phyloP scores from a whole-genome alignment of 2,113 vertebrate species.

The Charadrius vociferus region DNA sequence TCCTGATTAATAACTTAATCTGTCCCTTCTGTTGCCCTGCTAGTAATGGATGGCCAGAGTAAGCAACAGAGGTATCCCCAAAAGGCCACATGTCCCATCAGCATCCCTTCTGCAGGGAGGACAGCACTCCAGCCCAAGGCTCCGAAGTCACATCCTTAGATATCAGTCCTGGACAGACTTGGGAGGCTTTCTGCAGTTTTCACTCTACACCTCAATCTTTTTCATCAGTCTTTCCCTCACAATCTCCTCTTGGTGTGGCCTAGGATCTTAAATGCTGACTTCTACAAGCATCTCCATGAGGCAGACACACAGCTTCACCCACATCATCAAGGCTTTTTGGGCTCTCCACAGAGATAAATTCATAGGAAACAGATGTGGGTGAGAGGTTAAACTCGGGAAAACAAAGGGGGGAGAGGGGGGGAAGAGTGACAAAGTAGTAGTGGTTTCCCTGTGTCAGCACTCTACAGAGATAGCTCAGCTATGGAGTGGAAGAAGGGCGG shows the following conservation, averaged over 20 bases:
- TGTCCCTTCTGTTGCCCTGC: not conserved
- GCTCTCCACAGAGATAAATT: not conserved
- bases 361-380: constrained; percentile 68
- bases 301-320: not conserved
- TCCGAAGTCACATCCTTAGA: not conserved
- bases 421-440: constrained; percentile 13
- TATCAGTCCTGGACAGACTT: not conserved
- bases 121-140: not conserved
- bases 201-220: not conserved
- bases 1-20: not conserved
- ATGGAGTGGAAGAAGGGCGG: not conserved
- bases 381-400: constrained; percentile 52
- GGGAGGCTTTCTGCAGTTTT: not conserved
- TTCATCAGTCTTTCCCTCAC: not conserved
- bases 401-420: not conserved
- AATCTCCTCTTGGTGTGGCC: not conserved
- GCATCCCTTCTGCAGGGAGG: not conserved
- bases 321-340: not conserved
- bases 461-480: constrained; percentile 5
- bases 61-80: not conserved
- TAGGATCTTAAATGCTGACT: not conserved
- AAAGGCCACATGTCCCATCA: not conserved
- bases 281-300: not conserved
- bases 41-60: not conserved
- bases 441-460: constrained; percentile 50